A percentile compares a stretch with the other conserved stretches of the same genome.
These are phyloP conservation scores for Azemiops feae DNA, from an alignment of 2,113 vertebrate genomes.

Conservation along the genomic window DNA sequence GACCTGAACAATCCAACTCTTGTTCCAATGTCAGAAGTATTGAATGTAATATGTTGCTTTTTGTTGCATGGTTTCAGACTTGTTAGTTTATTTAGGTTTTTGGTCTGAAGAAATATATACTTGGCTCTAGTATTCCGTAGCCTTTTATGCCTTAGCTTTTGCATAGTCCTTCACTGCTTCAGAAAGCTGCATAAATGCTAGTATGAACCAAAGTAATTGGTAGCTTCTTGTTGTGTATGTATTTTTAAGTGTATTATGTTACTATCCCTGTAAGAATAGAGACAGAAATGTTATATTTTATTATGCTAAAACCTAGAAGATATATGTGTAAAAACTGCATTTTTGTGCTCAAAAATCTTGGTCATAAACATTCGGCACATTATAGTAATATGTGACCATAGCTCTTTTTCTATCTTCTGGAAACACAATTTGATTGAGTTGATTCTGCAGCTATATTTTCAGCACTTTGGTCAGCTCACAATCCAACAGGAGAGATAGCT, in stretches of 20 bases:
- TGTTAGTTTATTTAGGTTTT: neutral
- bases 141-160: neutral
- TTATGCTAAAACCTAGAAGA: neutral
- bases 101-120: neutral
- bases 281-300: neutral
- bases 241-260: neutral
- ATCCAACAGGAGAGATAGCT: neutral
- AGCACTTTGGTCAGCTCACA: slow-evolving; percentile 29
- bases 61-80: neutral
- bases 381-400: neutral
- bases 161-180: neutral
- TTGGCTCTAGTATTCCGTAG: neutral
- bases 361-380: fast-evolving
- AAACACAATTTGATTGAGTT: neutral
- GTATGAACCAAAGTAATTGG: neutral
- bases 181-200: neutral
- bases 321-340: neutral
- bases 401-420: neutral
- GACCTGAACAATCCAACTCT: neutral
- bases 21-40: neutral
- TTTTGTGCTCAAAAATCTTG: fast-evolving
- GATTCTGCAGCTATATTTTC: neutral
- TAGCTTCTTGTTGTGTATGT: neutral
- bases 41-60: neutral
- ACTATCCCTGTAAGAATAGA: neutral